phyloP scores from a whole-genome alignment of 2,888 invertebrate genomes.

The Chelonus formosanus region DNA sequence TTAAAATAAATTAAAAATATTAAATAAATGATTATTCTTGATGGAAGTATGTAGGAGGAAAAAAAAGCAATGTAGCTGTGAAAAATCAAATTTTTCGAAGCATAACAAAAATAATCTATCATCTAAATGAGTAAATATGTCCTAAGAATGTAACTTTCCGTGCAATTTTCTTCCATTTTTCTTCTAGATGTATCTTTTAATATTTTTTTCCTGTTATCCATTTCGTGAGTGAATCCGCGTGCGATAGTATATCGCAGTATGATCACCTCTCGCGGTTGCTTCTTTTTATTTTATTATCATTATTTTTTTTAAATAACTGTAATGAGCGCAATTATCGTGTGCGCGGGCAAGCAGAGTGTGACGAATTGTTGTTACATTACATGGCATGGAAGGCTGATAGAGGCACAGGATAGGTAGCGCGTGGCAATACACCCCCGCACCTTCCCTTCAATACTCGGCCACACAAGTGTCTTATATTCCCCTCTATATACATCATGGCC shows the following conservation, averaged over 20 bases:
- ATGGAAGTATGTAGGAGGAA: too few relatives aligned
- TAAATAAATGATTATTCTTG: too few relatives aligned
- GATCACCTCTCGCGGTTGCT: conserved; percentile 29
- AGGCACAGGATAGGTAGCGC: conserved; percentile 57
- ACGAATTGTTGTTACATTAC: conserved; percentile 59
- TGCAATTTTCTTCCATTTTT: conserved; percentile 29
- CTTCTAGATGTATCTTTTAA: conserved; percentile 18
- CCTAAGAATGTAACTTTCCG: conserved; percentile 2
- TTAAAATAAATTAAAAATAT: background rate
- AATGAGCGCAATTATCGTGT: conserved; percentile 63
- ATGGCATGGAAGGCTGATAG: conserved; percentile 43
- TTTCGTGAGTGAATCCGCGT: conserved; percentile 35
- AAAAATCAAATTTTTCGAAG: background rate
- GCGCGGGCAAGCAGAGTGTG: conserved; percentile 62
- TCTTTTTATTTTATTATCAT: conserved; percentile 28
- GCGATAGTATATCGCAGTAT: conserved; percentile 35
- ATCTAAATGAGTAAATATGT: conserved; percentile 20
- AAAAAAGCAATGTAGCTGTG: too few relatives aligned
- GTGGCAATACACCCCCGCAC: conserved; percentile 49
- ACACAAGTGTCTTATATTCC: conserved; percentile 24
- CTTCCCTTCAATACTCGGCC: conserved; percentile 36
- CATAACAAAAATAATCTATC: conserved; percentile 18
- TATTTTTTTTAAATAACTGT: conserved; percentile 60
- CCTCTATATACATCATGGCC: background rate
- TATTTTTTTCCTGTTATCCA: conserved; percentile 32